Evolutionary conservation across 2,113 vertebrate species (phyloP), one percentile per base, ranked within the genome.

Genomic region (Nibea coibor): DNA sequence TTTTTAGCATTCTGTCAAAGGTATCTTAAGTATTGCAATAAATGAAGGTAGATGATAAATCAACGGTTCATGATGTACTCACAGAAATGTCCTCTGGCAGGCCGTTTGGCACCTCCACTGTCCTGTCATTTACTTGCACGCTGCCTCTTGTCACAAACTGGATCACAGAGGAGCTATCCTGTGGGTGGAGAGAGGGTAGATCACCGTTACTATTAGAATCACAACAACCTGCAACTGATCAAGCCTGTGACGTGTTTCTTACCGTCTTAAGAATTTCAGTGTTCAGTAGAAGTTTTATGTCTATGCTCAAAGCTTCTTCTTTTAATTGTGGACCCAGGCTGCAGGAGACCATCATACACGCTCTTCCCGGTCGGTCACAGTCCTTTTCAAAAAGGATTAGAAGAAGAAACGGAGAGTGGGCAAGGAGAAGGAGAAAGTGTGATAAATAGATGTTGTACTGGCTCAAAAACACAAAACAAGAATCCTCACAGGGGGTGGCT

Each of bases 81-180:
- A 99, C 98, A 87, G 86, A 75, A 86, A 96, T 95, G 85, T 99
- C 96, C 87, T 98, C 97, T 51, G 96, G 93, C 69, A 96, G 96
- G 50, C 97, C 97, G 0, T 85, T 82, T 7, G 94, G 86, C 20
- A 97, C 88, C 90, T 99, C 97, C 85, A 97, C 94, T 42, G 96
- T 95, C 70, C 94, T 93, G 73, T 91, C 87, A 61, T 96, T 96
- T 42, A 96, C 95, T 75, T 87, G 94, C 53, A 98, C 93, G 3
- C 83, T 96, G 14, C 95, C 96, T 19, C 95, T 94, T 15, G 97
- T 96, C 91, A 99, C 96, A 71, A 99, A 98, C 92, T 99, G 98
- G 89, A 99, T 97, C 80, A 99, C 96, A 0, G 98, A 99, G 2
- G 97, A 98, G 71, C 96, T 99, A 75, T 99, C 98, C 98, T 99